Evolutionary conservation across 2,888 invertebrate genomes (phyloP), one percentile per base, ranked within the genome.

Genomic region (Seira ritae): DNA sequence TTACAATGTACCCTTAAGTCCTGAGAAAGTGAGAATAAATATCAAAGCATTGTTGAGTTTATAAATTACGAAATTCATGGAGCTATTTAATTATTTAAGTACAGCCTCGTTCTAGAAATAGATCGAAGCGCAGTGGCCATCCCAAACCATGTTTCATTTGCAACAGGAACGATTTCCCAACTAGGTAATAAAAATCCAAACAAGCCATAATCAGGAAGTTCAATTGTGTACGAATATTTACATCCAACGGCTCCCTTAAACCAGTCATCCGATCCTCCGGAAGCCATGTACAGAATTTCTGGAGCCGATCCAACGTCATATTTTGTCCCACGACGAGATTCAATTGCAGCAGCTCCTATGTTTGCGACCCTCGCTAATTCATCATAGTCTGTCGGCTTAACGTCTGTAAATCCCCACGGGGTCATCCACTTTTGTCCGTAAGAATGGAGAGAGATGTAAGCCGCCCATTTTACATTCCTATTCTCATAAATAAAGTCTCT

Each of bases 181-280:
- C 70, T 62, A 20, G 86, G 86, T 10, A 86, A 31, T 1, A 84
- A 50, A 71, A 86, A 86, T 60, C 86, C 86, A 37, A 74, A 86
- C 4, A 81, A 17, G 1, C 86, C 86, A 17, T 78, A 79, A 31
- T 86, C 86, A 0, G 77, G 76, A 0, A 86, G 69, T 55, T 86
- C 86, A 67, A 86, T 55, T 1, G 84, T 84, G 74, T 83, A 86
- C 0, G 84, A 69, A 50, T 84, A 86, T 67, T 80, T 84, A 22
- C 37, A 72, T 12, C 78, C 80, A 19, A 71, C 84, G 2, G 31
- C 2, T n/a, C n/a, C n/a, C 50, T 86, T 86, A 0, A 79, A 87
- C 88, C 89, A 89, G 62, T 89, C 89, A 68, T 88, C 88, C 42
- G 86, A 86, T 0, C 85, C 86, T 22, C 88, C 88, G 89, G 92